Evolutionary conservation across 2,113 vertebrate genomes (phyloP).

Genomic region (Pteronura brasiliensis): DNA sequence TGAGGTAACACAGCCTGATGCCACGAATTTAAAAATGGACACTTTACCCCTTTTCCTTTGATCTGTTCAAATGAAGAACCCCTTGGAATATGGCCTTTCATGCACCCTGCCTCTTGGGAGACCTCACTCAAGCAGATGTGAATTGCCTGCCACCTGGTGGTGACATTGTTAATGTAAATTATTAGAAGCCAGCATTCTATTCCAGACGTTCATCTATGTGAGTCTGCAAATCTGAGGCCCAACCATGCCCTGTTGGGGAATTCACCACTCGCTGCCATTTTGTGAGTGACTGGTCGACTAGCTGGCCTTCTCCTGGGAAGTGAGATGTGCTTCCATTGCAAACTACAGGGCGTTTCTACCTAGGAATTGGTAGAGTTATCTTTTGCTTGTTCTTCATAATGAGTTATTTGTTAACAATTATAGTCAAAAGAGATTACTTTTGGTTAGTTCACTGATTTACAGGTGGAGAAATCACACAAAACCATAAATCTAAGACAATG

Average conservation of each 20-base stretch:
- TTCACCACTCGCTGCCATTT: background rate
- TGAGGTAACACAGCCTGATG: background rate
- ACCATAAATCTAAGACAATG: background rate
- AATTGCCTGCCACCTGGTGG: slow-evolving; percentile 37
- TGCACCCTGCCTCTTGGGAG: background rate
- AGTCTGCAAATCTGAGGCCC: background rate
- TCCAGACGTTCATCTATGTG: background rate
- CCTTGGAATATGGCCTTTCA: background rate
- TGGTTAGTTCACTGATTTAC: background rate
- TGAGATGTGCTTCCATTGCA: background rate
- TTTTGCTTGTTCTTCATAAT: background rate
- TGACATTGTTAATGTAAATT: background rate
- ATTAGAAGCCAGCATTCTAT: background rate
- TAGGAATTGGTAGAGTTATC: background rate
- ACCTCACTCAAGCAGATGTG: background rate
- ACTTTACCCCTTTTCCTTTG: background rate
- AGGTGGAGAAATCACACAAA: background rate
- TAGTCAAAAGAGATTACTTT: background rate
- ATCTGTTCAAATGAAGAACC: background rate
- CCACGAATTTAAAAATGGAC: background rate
- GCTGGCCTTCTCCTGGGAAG: background rate
- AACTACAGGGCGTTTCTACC: background rate
- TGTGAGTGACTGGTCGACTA: background rate
- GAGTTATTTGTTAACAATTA: background rate
- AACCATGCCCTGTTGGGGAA: background rate